These are phyloP conservation scores for Heteromurus nitidus DNA, from an alignment of 2,888 invertebrate genomes.

Conservation along the genomic window DNA sequence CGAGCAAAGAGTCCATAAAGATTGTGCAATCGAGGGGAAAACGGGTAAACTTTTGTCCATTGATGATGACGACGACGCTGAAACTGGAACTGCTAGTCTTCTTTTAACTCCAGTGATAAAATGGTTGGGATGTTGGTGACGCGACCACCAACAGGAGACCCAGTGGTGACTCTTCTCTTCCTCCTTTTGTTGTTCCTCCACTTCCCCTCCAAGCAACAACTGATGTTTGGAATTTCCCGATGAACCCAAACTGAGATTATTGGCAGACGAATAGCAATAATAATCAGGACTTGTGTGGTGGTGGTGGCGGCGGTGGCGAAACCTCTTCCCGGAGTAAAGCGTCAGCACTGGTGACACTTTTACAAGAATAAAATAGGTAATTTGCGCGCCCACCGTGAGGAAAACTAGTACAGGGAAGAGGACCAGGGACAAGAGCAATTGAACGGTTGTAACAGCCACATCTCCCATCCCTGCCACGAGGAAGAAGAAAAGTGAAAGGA, in stretches of 20 bases:
- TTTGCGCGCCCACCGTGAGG: conserved; percentile 21
- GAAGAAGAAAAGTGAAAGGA: conserved; percentile 37
- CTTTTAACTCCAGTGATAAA: conserved; percentile 39
- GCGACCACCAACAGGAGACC: conserved; percentile 33
- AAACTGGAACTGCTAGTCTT: conserved; percentile 20
- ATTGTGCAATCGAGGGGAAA: conserved; percentile 57
- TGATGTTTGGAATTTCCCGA: conserved; percentile 8
- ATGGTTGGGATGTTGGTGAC: too few species aligned
- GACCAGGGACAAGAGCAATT: conserved; percentile 36
- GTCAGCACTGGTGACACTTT: conserved; percentile 23
- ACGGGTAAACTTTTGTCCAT: conserved; percentile 57
- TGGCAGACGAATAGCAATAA: conserved; percentile 48
- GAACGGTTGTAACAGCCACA: conserved; percentile 32
- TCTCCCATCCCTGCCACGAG: conserved; percentile 19
- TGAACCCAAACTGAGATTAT: conserved; percentile 38
- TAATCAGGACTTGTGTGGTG: conserved; percentile 5
- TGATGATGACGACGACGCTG: conserved; percentile 36
- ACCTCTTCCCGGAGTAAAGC: not conserved
- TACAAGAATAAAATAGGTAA: conserved; percentile 9
- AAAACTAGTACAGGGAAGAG: conserved; percentile 17
- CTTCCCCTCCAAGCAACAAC: conserved; percentile 22
- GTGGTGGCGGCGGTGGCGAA: not conserved
- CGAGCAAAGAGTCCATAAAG: conserved; percentile 50
- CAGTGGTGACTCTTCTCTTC: conserved; percentile 18
- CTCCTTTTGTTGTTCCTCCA: conserved; percentile 10